These are phyloP conservation scores for Bactericera cockerelli DNA, from an alignment of 1,140 invertebrate genomes.

Conservation along the genomic window DNA sequence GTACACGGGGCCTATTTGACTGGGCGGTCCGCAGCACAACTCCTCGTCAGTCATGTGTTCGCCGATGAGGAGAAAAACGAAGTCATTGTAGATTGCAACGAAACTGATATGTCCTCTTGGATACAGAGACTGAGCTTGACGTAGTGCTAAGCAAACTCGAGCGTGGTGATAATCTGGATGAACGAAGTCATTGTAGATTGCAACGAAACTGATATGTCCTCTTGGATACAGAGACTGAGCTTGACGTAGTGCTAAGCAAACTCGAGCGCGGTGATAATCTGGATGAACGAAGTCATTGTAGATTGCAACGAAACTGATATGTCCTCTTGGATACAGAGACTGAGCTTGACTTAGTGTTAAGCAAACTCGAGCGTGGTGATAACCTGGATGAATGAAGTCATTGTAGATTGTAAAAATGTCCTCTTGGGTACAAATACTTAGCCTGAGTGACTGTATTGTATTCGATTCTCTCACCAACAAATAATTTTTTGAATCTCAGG, in stretches of 20 bases:
- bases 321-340: constrained; percentile 72
- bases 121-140: constrained; percentile 58
- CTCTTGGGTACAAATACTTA: constrained; percentile 71
- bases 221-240: constrained; percentile 69
- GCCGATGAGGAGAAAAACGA: constrained; percentile 29
- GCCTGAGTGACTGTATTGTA: constrained; percentile 31
- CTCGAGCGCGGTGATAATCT: no score
- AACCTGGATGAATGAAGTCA: constrained; percentile 31
- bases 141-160: no score
- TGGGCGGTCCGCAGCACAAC: constrained; percentile 68
- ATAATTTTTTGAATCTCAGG: no score
- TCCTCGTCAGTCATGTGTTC: constrained; percentile 35
- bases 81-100: constrained; percentile 44
- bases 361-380: no score
- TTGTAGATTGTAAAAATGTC: constrained; percentile 53
- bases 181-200: constrained; percentile 44
- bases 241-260: constrained; percentile 26
- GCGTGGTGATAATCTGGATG: no score
- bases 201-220: constrained; percentile 56
- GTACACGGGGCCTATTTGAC: constrained; percentile 85
- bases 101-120: constrained; percentile 67
- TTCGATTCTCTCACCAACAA: no score
- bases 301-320: constrained; percentile 54
- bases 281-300: constrained; percentile 36
- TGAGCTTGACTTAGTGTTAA: constrained; percentile 33